Conservation (phyloP, 2,888 invertebrate species). For the Mythimna impura region DNA sequence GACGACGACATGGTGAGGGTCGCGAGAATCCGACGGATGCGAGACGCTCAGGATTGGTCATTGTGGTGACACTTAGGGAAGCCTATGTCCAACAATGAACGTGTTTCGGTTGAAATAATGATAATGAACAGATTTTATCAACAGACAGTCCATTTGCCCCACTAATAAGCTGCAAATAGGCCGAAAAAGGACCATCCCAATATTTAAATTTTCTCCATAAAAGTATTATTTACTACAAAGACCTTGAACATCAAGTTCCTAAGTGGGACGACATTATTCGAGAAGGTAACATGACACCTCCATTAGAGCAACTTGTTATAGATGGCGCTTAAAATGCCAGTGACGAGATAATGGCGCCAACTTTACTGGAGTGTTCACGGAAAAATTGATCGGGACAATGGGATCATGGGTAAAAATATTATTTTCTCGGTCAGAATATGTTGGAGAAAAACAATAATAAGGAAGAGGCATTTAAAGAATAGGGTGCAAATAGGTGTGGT, state of each 20-base stretch:
- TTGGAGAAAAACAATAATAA: not conserved
- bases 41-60: too few relatives aligned
- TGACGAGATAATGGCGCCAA: slow-evolving; percentile 64
- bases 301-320: slow-evolving; percentile 77
- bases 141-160: not conserved
- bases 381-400: slow-evolving; percentile 56
- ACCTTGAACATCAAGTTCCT: slow-evolving; percentile 44
- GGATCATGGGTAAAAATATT: slow-evolving; percentile 30
- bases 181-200: not conserved
- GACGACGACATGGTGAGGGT: too few relatives aligned
- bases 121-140: not conserved
- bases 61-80: too few relatives aligned
- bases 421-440: slow-evolving; percentile 14
- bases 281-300: slow-evolving; percentile 79
- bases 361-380: slow-evolving; percentile 48
- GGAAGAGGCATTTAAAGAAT: not conserved
- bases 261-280: slow-evolving; percentile 68
- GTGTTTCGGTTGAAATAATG: too few relatives aligned
- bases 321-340: slow-evolving; percentile 72
- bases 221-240: slow-evolving; percentile 46
- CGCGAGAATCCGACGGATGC: too few relatives aligned
- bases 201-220: slow-evolving; percentile 26
- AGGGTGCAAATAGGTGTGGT: not conserved
- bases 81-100: too few relatives aligned
- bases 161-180: not conserved